Percentiles rank a stretch among this genome's conserved stretches.
Evolutionary conservation across 2,113 vertebrate genomes (phyloP).

Genomic region (Morone saxatilis): DNA sequence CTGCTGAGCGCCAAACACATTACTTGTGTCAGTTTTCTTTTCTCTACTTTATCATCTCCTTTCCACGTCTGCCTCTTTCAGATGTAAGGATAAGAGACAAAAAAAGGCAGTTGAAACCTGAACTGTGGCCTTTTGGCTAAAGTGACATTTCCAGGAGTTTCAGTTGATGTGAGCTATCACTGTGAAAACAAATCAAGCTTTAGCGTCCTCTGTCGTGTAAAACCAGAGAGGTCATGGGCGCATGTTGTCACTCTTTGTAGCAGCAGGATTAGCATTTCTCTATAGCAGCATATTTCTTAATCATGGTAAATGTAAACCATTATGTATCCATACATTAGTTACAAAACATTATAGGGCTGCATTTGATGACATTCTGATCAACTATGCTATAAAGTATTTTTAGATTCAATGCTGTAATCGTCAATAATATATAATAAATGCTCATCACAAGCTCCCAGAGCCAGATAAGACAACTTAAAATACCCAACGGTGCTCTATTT

Average conservation of each 20-base stretch:
- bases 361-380: too few species aligned
- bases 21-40: constrained; percentile 7
- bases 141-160: background rate
- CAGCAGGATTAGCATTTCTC: background rate
- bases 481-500: too few species aligned
- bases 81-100: background rate
- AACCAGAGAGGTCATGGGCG: background rate
- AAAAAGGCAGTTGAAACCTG: background rate
- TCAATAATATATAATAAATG: too few species aligned
- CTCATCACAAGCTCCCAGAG: too few species aligned
- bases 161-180: background rate
- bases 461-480: too few species aligned
- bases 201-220: background rate
- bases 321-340: too few species aligned
- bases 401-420: too few species aligned
- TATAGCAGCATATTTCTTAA: background rate
- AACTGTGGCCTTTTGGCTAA: background rate
- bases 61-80: constrained; percentile 10
- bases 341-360: too few species aligned
- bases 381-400: too few species aligned
- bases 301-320: background rate
- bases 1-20: constrained; percentile 1
- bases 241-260: background rate
- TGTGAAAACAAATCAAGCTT: background rate
- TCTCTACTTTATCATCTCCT: background rate